Evolutionary conservation across 2,113 vertebrate genomes (phyloP), one percentile per base, ranked within the genome.

Genomic region (Pseudopipra pipra): DNA sequence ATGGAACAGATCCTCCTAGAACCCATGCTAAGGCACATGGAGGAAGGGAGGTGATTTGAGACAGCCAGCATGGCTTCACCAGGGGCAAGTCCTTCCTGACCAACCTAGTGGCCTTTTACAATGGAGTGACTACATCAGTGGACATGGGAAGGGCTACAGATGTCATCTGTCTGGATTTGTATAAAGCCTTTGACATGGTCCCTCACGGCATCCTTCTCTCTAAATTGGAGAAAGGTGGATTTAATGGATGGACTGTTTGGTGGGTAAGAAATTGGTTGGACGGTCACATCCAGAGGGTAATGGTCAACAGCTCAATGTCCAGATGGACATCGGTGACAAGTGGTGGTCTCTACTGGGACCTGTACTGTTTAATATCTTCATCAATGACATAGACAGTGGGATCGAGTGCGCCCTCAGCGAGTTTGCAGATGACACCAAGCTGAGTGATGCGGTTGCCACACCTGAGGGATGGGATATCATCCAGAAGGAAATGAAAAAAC

Each of bases 111-210:
- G 23, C 20, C 20, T 74, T 74, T 8, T 23, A 1, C 31, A 24
- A 49, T 51, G 33, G 47, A 74, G 12, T 39, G 37, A n/a, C 8
- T 8, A 14, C 33, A 24, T 75, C 43, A 51, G 28, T 52, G 77
- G 20, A 52, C 37, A 44, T 58, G 11, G 43, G 9, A 65, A 46
- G 25, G 5, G 9, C 46, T 89, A 25, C 9, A 2, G 30, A 6
- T 70, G 43, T 52, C 22, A 15, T 35, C 18, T 71, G 4, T 63
- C 30, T 41, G 30, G 37, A 44, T 5, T 35, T 85, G 18, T 59
- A 33, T 52, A 59, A 35, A 14, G 14, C 12, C 22, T 80, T 65
- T 59, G 18, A 21, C 18, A 21, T 0, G 0, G 21, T 25, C 20
- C 8, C 16, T 22, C 52, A 30, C 25, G 62, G 11, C 8, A 37